A percentile compares a stretch with the other conserved stretches of the same genome.
Conservation (phyloP, 2,797 vertebrate species). For the Chanos chanos region DNA sequence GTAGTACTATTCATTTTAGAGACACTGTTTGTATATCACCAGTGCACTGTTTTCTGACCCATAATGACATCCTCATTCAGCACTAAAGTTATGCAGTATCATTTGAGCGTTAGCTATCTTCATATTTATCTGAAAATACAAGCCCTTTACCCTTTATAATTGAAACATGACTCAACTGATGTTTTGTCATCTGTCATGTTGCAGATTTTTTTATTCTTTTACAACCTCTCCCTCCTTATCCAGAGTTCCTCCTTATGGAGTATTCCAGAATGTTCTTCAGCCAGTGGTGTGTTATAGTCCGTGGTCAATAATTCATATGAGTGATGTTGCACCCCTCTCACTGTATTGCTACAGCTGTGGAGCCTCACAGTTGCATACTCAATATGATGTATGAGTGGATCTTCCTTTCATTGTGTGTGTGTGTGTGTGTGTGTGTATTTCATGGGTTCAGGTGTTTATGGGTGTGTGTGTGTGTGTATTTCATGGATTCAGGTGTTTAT, state of each 20-base stretch:
- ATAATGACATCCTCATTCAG: constrained; percentile 5
- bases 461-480: neutral
- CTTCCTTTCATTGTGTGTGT: constrained; percentile 28
- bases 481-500: constrained; percentile 1
- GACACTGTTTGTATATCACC: too few species aligned
- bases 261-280: constrained; percentile 14
- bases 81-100: neutral
- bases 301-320: constrained; percentile 48
- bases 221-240: neutral
- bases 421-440: neutral
- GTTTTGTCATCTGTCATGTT: neutral
- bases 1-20: constrained; percentile 1
- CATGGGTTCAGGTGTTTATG: too few species aligned
- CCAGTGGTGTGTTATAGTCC: constrained; percentile 30
- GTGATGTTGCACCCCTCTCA: constrained; percentile 39
- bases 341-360: constrained; percentile 43
- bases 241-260: neutral
- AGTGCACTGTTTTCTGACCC: too few species aligned
- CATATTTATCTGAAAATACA: neutral
- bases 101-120: neutral
- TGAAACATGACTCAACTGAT: too few species aligned
- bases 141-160: too few species aligned
- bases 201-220: constrained; percentile 7
- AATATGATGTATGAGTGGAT: constrained; percentile 66
- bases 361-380: constrained; percentile 60